Evolutionary conservation across 1,140 invertebrate species (phyloP), one percentile per base, ranked within the genome.

Genomic region (Drosophila trapezifrons): DNA sequence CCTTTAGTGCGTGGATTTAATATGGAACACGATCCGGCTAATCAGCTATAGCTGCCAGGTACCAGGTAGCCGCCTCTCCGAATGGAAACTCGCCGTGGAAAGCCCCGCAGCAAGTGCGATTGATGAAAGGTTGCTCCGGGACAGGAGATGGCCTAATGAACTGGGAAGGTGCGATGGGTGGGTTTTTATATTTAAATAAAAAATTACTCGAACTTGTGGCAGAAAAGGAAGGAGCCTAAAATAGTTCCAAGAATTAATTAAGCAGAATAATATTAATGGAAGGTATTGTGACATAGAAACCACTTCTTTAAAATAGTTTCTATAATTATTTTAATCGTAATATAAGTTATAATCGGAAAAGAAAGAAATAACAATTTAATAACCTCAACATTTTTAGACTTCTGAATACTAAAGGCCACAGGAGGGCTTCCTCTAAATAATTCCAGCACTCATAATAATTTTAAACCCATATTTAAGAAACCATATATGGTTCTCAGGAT

Each of bases 1-100:
- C 72, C 71, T 79, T 87, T 89, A 80, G 72, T 71, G 79, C 84
- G 67, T 89, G 76, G 84, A 83, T 87, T 87, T 87, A 87, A 87
- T 87, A 79, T 79, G 66, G 80, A 87, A 76, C 79, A 82, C 71
- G 74, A 63, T 86, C 60, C 70, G 60, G 42, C 32, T 46, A 43
- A 64, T 58, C 76, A 52, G 58, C 29, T 3, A 10, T 32, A 32
- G 29, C 35, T 45, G 40, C 38, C 45, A 27, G 29, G 29, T 10
- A 22, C 29, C 78, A 84, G 81, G 81, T 84, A 84, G 60, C 64
- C 9, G n/a, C 5, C 5, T 27, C 35, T 46, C 43, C 46, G 63
- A 85, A 84, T 84, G 80, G 59, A 80, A 80, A 47, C 40, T 62
- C 25, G 35, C 35, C 17, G 18, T 79, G 82, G 82, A 86, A 82